Percentiles rank a stretch among this genome's conserved stretches.
phyloP scores from a whole-genome alignment of 1,140 invertebrate genomes.

The Sipha flava region DNA sequence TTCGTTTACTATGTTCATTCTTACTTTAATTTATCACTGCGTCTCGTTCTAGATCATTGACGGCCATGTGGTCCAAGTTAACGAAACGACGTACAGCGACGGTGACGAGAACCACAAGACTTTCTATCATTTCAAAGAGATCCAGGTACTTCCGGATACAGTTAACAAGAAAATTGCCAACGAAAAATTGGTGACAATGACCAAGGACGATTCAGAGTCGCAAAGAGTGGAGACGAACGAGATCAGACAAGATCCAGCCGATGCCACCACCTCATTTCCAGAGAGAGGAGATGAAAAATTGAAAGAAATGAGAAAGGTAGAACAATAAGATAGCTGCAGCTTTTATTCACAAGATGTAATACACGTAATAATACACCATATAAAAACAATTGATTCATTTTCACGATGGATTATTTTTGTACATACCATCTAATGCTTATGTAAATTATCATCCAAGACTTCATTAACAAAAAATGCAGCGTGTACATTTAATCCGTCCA shows the following conservation, averaged over 20 bases:
- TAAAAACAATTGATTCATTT: neutral
- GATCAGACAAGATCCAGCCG: neutral
- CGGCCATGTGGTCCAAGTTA: slow-evolving; percentile 51
- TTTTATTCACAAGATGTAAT: too few species aligned
- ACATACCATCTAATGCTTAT: too few species aligned
- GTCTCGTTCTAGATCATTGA: slow-evolving; percentile 53
- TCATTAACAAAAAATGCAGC: too few species aligned
- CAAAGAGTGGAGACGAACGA: neutral
- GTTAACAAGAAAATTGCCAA: neutral
- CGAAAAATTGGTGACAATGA: neutral
- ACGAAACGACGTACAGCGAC: slow-evolving; percentile 49
- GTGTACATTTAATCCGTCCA: too few species aligned
- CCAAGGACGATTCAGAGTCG: neutral
- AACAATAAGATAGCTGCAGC: neutral
- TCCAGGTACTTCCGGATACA: slow-evolving; percentile 47
- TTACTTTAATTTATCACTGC: too few species aligned
- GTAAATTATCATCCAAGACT: too few species aligned
- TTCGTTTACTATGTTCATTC: too few species aligned
- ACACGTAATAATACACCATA: too few species aligned
- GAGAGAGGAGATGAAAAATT: neutral
- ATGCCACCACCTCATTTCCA: too few species aligned
- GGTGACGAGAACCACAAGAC: slow-evolving; percentile 44
- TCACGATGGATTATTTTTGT: neutral
- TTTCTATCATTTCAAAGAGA: slow-evolving; percentile 47
- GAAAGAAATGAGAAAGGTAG: neutral